These are phyloP conservation scores for Calliopsis andreniformis DNA, from an alignment of 1,140 invertebrate species.

Conservation along the genomic window DNA sequence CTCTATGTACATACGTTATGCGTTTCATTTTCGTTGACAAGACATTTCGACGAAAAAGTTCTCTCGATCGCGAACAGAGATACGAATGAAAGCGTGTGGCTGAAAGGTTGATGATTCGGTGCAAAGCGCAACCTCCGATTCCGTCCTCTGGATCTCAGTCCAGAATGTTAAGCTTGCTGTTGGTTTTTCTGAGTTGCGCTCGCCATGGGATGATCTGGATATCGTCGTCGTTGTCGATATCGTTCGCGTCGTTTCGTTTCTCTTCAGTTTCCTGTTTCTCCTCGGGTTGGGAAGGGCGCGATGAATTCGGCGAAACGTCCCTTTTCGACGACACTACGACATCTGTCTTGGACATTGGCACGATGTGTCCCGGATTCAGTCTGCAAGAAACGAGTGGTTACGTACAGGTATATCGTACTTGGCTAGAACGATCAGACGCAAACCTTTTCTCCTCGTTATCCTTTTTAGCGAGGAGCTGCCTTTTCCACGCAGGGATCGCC, in stretches of 20 bases:
- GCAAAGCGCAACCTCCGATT: neutral
- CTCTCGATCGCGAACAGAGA: neutral
- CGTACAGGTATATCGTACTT: neutral
- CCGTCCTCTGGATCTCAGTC: constrained; percentile 80
- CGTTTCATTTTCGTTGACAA: neutral
- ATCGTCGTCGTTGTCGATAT: constrained; percentile 82
- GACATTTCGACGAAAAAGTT: neutral
- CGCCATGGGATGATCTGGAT: constrained; percentile 91
- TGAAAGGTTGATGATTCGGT: too few species aligned
- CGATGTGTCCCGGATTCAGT: constrained; percentile 34
- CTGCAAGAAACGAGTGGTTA: neutral
- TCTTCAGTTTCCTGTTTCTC: constrained; percentile 62
- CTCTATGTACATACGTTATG: constrained; percentile 33
- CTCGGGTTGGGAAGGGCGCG: constrained; percentile 42
- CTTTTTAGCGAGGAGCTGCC: constrained; percentile 91
- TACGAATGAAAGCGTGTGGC: too few species aligned
- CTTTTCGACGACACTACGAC: constrained; percentile 47
- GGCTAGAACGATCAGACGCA: constrained; percentile 35
- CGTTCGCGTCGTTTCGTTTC: constrained; percentile 76
- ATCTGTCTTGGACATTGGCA: constrained; percentile 71
- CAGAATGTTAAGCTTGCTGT: constrained; percentile 89
- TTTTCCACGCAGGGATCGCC: constrained; percentile 95
- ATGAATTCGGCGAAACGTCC: constrained; percentile 29
- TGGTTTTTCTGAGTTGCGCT: constrained; percentile 93
- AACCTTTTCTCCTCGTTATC: constrained; percentile 89